These are phyloP conservation scores for Donacobius atricapilla DNA, from an alignment of 2,113 vertebrate genomes.

Conservation along the genomic window DNA sequence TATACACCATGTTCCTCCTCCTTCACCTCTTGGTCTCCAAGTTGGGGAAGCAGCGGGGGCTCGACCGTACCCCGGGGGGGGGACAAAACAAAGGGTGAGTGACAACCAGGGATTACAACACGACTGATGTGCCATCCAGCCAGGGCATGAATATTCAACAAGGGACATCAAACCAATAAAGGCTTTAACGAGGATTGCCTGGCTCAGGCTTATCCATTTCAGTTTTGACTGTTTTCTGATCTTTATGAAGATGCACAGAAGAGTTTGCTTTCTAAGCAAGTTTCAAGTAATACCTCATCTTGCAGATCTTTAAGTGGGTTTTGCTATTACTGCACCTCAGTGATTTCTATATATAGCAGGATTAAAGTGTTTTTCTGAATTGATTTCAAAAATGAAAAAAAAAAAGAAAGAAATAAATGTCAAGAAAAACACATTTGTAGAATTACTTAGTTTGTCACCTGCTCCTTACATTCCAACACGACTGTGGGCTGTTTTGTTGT, in stretches of 20 bases:
- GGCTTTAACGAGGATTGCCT: too few species aligned
- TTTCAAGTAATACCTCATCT: not conserved
- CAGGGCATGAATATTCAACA: too few species aligned
- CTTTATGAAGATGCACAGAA: not conserved
- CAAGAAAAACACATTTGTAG: not conserved
- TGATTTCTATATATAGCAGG: not conserved
- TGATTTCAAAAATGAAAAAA: not conserved
- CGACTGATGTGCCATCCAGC: too few species aligned
- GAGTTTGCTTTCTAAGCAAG: not conserved
- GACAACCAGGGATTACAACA: too few species aligned
- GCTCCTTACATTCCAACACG: not conserved
- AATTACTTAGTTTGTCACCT: not conserved
- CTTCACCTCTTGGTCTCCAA: too few species aligned
- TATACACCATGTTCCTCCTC: too few species aligned
- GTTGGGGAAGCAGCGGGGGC: too few species aligned
- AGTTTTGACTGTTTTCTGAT: not conserved
- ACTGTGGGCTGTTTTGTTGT: not conserved
- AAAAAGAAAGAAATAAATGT: not conserved
- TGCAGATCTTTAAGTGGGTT: not conserved
- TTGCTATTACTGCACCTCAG: not conserved
- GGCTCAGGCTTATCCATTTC: too few species aligned
- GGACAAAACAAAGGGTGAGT: too few species aligned
- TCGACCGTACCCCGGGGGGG: too few species aligned
- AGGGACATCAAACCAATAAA: too few species aligned
- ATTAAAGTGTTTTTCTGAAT: not conserved